Evolutionary conservation across 2,797 vertebrate genomes (phyloP), one percentile per base, ranked within the genome.

Genomic region (Trachops cirrhosus): DNA sequence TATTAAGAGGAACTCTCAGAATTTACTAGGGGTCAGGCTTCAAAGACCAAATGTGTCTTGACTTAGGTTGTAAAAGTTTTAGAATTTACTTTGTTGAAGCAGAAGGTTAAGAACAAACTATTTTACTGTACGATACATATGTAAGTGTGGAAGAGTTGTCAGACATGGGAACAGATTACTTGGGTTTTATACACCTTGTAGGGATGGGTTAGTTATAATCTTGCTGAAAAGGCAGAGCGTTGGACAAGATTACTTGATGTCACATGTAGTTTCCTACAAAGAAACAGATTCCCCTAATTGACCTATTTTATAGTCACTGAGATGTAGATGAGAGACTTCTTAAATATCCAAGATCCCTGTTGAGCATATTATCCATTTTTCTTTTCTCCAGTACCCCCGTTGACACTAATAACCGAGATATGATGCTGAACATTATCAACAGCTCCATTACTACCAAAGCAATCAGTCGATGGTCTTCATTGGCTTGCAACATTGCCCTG

Each of bases 381-480:
- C 37, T 87, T 57, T 91, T 54, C 67, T 37, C 3, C 97, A 99
- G 99, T 97, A 98, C 98, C 4, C 99, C 99, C 0, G 99, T 99
- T 21, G 99, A 99, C 0, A 98, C 99, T 4, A 98, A 89, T 22
- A 99, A 99, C 96, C 98, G 99, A 24, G 98, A 99, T 22, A 98
- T 99, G 98, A 99, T 99, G 99, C 98, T 99, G 91, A 99, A 99
- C 97, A 99, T 99, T 41, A 98, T 99, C 78, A 99, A 99, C 97
- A 99, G 99, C 0, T 99, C 99, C 1, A 99, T 99, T 87, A 99
- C 99, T 96, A 99, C 99, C 97, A 99, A 99, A 97, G 99, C 99
- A 0, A 98, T 99, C 96, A 99, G 98, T 93, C 99, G 98, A 88
- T 99, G 99, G 99, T 98, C 99, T 0, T 99, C 99, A 9, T 67